These are phyloP conservation scores for Acromyrmex charruanus DNA, from an alignment of 1,140 invertebrate species.

Conservation along the genomic window DNA sequence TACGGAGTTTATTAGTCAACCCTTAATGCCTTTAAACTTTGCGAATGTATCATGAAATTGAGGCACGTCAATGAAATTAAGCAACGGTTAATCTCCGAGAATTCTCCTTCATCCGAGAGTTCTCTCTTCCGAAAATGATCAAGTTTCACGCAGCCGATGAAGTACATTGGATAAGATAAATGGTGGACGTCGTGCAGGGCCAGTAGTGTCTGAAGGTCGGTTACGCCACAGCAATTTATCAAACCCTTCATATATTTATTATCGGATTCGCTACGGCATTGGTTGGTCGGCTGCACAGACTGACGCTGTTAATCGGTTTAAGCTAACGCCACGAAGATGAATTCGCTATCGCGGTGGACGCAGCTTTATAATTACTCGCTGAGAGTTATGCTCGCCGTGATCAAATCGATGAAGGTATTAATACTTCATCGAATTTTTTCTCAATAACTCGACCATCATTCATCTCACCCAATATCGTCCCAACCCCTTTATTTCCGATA, in stretches of 20 bases:
- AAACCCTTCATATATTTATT: constrained; percentile 78
- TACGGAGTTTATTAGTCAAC: background rate
- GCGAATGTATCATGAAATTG: constrained; percentile 44
- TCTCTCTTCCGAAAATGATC: constrained; percentile 53
- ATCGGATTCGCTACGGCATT: constrained; percentile 64
- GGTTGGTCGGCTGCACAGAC: constrained; percentile 22
- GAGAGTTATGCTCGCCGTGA: constrained; percentile 27
- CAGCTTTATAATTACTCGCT: constrained; percentile 65
- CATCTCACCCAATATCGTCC: background rate
- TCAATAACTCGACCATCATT: background rate
- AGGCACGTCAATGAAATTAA: constrained; percentile 50
- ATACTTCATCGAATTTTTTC: constrained; percentile 50
- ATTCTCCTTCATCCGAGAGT: background rate
- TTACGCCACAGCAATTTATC: constrained; percentile 76
- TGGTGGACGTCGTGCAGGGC: constrained; percentile 49
- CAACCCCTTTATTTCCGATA: background rate
- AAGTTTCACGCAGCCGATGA: constrained; percentile 36
- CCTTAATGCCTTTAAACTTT: background rate
- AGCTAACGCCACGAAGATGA: constrained; percentile 57
- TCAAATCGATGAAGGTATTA: constrained; percentile 17
- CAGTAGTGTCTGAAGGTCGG: constrained; percentile 61
- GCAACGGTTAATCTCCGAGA: constrained; percentile 52
- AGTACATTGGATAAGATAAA: constrained; percentile 65
- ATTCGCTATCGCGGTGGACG: constrained; percentile 27
- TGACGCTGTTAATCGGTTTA: constrained; percentile 62